Conservation (phyloP, 1,140 invertebrate genomes). For the Brevipalpus yothersi region DNA sequence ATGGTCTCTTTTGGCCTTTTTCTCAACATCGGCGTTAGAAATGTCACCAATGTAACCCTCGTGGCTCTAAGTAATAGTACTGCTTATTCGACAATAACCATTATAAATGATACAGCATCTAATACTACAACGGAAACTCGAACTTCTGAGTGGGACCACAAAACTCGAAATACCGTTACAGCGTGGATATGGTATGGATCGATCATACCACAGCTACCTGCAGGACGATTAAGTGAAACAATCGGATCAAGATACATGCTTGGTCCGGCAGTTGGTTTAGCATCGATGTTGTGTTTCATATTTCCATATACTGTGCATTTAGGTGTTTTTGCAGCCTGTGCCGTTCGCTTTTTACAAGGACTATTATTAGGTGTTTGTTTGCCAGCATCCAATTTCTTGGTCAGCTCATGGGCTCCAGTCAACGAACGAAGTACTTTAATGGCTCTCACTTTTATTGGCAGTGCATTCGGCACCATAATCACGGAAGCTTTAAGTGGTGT, state of each 20-base stretch:
- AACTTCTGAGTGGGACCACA: too few relatives aligned
- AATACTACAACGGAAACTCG: too few relatives aligned
- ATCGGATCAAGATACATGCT: constrained; percentile 61
- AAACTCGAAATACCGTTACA: too few relatives aligned
- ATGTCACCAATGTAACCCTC: too few relatives aligned
- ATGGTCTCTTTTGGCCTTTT: too few relatives aligned
- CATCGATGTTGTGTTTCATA: constrained; percentile 16
- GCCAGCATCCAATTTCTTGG: constrained; percentile 19
- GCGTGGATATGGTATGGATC: constrained; percentile 35
- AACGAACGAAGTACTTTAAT: constrained; percentile 6
- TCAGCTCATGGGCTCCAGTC: constrained; percentile 14
- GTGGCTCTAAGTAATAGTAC: too few relatives aligned
- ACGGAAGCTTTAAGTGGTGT: constrained; percentile 15
- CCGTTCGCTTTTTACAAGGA: constrained; percentile 11
- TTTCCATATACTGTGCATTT: constrained; percentile 1
- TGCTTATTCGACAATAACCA: too few relatives aligned
- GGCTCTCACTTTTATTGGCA: constrained; percentile 11
- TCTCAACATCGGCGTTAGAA: too few relatives aligned
- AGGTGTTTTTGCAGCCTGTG: not conserved
- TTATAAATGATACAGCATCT: too few relatives aligned
- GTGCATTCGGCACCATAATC: constrained; percentile 17
- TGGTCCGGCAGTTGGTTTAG: constrained; percentile 47
- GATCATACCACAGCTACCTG: constrained; percentile 50
- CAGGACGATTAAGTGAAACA: constrained; percentile 43
- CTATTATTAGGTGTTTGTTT: constrained; percentile 16